A percentile compares a stretch with the other conserved stretches of the same genome.
These are phyloP conservation scores for Periparus ater DNA, from an alignment of 2,797 vertebrate genomes.

Conservation along the genomic window DNA sequence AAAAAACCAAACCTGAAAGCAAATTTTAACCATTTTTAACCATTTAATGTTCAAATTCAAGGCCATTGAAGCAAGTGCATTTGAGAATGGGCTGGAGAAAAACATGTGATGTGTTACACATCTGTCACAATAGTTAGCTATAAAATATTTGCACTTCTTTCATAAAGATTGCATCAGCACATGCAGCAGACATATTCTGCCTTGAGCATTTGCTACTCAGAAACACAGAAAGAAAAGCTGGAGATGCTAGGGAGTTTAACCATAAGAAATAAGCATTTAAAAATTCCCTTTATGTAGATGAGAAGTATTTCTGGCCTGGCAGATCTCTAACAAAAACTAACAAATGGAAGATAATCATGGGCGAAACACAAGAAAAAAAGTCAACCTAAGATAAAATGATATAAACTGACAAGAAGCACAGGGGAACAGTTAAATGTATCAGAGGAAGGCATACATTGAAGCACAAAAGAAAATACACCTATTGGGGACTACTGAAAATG, in stretches of 20 bases:
- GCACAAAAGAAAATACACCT: background rate
- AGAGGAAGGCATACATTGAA: background rate
- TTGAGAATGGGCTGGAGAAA: background rate
- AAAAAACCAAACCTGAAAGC: background rate
- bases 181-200: background rate
- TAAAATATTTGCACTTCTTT: constrained; percentile 15
- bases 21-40: background rate
- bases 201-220: constrained; percentile 36
- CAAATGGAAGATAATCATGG: constrained; percentile 56
- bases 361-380: constrained; percentile 14
- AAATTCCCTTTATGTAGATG: constrained; percentile 62
- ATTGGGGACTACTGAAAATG: background rate
- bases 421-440: background rate
- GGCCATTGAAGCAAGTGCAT: background rate
- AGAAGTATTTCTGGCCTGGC: constrained; percentile 63
- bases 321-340: constrained; percentile 44
- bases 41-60: background rate
- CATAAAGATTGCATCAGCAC: background rate
- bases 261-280: constrained; percentile 46
- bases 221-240: constrained; percentile 7
- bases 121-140: background rate
- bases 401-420: constrained; percentile 20
- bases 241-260: constrained; percentile 39
- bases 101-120: background rate
- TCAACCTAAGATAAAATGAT: constrained; percentile 16